Base-by-base conservation (phyloP, 2,888 invertebrate genomes). In the Caenorhabditis sinica region DNA sequence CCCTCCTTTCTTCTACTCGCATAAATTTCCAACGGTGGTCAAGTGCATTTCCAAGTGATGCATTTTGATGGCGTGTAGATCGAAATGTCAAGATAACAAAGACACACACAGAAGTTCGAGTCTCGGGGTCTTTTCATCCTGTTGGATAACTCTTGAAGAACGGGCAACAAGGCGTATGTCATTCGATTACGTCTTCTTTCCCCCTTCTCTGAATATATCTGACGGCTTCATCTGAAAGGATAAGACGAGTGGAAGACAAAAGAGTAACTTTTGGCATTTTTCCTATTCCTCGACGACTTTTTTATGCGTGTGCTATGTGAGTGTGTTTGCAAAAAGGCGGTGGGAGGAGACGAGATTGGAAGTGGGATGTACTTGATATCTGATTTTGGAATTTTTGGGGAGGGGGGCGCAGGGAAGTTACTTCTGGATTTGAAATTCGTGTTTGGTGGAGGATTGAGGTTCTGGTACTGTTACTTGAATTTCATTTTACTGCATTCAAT, bases 91-190 rank as follows among this genome's bases (percentile, higher is more conserved):
- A 79, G 79, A 79, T 79, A 79, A 56, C 58, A 56, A 30, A 49
- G 33, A 28, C 40, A 36, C 1, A 40, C 30, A n/a, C 33, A 49
- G n/a, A n/a, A 56, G 79, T 79, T 69, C 69, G 60, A 25, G n/a
- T n/a, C 11, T 36, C 30, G 28, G 33, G 61, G 23, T 23, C 56
- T 36, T 58, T 36, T 33, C 33, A 33, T 30, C 28, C 58, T 51
- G 51, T 51, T 20, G 25, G 56, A 56, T 56, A 60, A 30, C 56
- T 58, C 17, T 17, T 25, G 45, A 61, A 25, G 77, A 79, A 79
- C 71, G 69, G 11, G 79, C 79, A 79, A 79, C 79, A 71, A 71
- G 71, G 71, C 69, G 65, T 65, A 61, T 79, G 63, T 72, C 79
- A 72, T 79, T 79, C 79, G 79, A 79, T 72, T 79, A 79, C 79